Percentiles rank a stretch among this genome's conserved stretches.
Evolutionary conservation across 2,113 vertebrate species (phyloP).

Genomic region (Hypomesus transpacificus): DNA sequence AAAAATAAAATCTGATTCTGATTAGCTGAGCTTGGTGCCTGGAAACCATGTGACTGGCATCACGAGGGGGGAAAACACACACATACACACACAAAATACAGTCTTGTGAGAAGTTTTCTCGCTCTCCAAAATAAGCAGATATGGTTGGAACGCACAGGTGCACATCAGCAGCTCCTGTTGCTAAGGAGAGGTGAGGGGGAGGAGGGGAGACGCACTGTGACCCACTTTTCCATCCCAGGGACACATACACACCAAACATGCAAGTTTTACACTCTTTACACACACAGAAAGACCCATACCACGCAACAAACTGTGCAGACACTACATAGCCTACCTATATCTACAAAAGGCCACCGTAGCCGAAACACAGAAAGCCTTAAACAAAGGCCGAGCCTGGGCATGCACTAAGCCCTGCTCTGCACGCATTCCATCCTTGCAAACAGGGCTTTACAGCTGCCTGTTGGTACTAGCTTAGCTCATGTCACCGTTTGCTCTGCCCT

Average conservation of each 20-base stretch:
- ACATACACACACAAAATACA: constrained; percentile 26
- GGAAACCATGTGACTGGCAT: constrained; percentile 76
- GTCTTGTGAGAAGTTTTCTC: constrained; percentile 71
- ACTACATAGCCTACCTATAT: no score
- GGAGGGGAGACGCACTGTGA: constrained; percentile 47
- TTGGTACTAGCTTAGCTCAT: constrained; percentile 57
- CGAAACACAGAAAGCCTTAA: constrained; percentile 24
- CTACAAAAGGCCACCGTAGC: neutral
- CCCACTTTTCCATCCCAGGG: constrained; percentile 59
- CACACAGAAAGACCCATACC: constrained; percentile 18
- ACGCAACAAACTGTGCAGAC: neutral
- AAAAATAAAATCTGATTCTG: constrained; percentile 75
- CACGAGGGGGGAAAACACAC: constrained; percentile 36
- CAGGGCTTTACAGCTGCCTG: constrained; percentile 57
- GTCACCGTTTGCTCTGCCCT: neutral
- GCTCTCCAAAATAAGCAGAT: constrained; percentile 73
- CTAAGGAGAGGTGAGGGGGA: constrained; percentile 34
- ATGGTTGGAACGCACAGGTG: constrained; percentile 56
- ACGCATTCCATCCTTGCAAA: constrained; percentile 64
- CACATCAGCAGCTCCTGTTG: constrained; percentile 55
- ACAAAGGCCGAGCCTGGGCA: constrained; percentile 64
- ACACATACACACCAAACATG: constrained; percentile 13
- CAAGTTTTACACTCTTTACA: constrained; percentile 15
- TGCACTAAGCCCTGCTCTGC: constrained; percentile 62
- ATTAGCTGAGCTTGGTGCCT: constrained; percentile 72